These are phyloP conservation scores for Phaethon lepturus DNA, from an alignment of 2,113 vertebrate species.

Conservation along the genomic window DNA sequence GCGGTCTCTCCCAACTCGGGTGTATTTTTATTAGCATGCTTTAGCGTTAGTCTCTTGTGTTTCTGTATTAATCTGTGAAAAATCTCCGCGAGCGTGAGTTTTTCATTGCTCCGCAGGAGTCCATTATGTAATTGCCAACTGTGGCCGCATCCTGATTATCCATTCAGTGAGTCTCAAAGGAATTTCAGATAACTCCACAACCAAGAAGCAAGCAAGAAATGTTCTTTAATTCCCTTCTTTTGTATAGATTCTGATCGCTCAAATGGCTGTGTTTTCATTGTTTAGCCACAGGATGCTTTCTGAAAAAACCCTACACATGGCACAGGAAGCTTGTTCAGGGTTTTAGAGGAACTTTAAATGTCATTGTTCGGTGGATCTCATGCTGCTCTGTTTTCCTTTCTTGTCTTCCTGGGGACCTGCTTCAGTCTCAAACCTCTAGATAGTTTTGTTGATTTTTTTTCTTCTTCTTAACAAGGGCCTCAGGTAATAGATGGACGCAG, in stretches of 20 bases:
- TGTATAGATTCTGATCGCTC: background rate
- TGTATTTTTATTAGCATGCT: background rate
- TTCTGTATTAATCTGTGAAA: background rate
- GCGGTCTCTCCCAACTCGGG: background rate
- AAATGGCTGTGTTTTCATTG: background rate
- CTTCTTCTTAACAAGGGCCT: background rate
- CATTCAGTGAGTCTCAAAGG: background rate
- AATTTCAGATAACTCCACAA: background rate
- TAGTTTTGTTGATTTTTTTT: background rate
- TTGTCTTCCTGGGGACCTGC: background rate
- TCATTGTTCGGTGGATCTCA: background rate
- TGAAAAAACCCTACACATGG: background rate
- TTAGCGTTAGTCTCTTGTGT: background rate
- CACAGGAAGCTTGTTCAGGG: background rate
- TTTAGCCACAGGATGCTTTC: conserved; percentile 32
- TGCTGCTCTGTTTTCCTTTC: background rate
- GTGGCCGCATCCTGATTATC: background rate
- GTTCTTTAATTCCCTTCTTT: background rate
- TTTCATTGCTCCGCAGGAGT: background rate
- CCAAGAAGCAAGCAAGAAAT: background rate
- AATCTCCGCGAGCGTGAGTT: background rate
- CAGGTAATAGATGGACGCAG: background rate
- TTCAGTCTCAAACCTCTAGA: background rate
- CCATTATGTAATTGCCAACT: background rate
- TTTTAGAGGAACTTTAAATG: background rate